phyloP scores from a whole-genome alignment of 2,797 vertebrate genomes.

The Danionella dracula region DNA sequence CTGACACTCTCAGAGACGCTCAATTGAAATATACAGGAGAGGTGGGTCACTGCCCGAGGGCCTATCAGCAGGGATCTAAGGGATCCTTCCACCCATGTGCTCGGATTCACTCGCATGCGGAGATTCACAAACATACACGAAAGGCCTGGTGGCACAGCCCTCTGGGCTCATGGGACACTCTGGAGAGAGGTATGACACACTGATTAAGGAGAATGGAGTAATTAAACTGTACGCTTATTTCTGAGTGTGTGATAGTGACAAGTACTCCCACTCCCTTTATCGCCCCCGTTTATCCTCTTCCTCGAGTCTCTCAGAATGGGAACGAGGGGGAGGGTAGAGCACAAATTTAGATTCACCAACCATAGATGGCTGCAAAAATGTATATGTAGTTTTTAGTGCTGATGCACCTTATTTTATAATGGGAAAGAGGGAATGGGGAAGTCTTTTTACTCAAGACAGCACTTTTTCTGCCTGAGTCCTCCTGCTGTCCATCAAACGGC shows the following conservation, averaged over 20 bases:
- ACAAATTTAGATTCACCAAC: conserved; percentile 44
- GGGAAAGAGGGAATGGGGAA: conserved; percentile 49
- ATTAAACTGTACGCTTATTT: conserved; percentile 39
- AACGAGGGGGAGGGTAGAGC: not conserved
- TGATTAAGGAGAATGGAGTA: conserved; percentile 29
- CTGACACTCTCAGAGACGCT: conserved; percentile 23
- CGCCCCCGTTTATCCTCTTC: conserved; percentile 47
- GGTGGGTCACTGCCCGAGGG: conserved; percentile 42
- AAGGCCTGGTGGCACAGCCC: not conserved
- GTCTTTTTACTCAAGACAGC: conserved; percentile 61
- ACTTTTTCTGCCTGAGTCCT: conserved; percentile 78
- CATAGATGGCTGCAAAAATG: conserved; percentile 63
- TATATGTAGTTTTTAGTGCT: conserved; percentile 70
- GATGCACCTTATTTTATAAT: conserved; percentile 74
- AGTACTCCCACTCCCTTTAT: conserved; percentile 43
- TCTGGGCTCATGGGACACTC: not conserved
- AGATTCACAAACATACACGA: not conserved
- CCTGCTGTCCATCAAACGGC: conserved; percentile 80
- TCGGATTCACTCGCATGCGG: conserved; percentile 36
- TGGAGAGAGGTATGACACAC: conserved; percentile 18
- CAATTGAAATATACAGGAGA: conserved; percentile 42
- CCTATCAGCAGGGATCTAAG: conserved; percentile 35
- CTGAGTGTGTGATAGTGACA: conserved; percentile 24
- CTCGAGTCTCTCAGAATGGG: too few relatives aligned
- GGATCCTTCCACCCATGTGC: not conserved